Base-by-base conservation (phyloP, 2,113 vertebrate genomes). In the Hoplias malabaricus region DNA sequence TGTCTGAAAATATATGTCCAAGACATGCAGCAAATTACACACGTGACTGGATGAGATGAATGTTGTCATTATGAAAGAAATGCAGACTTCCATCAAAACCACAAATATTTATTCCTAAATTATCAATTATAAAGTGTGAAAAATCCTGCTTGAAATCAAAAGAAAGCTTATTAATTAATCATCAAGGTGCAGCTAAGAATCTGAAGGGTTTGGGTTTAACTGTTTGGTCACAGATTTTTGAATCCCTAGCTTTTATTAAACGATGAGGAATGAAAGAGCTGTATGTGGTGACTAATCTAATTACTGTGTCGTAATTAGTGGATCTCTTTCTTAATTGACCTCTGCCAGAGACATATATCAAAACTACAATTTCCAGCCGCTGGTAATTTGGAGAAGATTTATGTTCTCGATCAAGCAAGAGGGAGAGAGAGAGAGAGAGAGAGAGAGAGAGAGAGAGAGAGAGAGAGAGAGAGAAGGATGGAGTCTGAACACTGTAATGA, bases 281-380 rank as follows among this genome's bases (percentile, higher is more conserved):
- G 33, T 53, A 46, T 80, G 75, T 38, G 57, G 70, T 67, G 38
- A 16, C n/a, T 19, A 1, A 21, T 43, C 70, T 83, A 83, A 83
- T 80, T 80, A 78, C 65, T 23, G 48, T 2, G 12, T 31, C n/a
- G 54, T 74, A 81, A 81, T 67, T 76, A 72, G 46, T 11, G 38
- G 57, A 57, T 54, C 38, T 56, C 74, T 34, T 29, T 72, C 62
- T 57, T 67, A 36, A 75, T 59, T 42, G 75, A 78, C 75, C 75
- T 75, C 62, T 71, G 59, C 25, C n/a, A 67, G 61, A 73, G 46
- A 65, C 36, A 54, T 43, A 50, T 40, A 54, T 61, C 43, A 12
- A 61, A 69, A 19, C 25, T 12, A 48, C 62, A 38, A 23, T 36
- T 21, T 36, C n/a, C 34, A n/a, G 75, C 33, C 29, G 16, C 7